A percentile compares a stretch with the other conserved stretches of the same genome.
Evolutionary conservation across 2,888 invertebrate genomes (phyloP).

Genomic region (Plutella xylostella): DNA sequence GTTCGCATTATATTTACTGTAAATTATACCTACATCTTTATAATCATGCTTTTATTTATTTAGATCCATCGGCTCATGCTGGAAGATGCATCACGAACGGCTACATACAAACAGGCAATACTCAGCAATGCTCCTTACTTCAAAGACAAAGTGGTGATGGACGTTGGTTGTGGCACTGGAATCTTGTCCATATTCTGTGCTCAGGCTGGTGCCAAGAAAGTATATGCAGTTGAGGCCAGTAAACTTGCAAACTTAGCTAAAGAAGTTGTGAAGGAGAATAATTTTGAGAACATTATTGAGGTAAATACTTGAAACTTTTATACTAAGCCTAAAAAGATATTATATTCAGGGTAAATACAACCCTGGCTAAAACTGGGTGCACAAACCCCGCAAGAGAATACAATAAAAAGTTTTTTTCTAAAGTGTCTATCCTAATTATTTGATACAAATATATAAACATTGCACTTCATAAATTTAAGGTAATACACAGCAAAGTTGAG

Average conservation of each 20-base stretch:
- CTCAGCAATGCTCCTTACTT: constrained; percentile 74
- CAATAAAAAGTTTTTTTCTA: background rate
- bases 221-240: constrained; percentile 88
- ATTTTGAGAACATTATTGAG: constrained; percentile 74
- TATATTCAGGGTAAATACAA: no score
- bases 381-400: no score
- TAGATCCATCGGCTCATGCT: constrained; percentile 87
- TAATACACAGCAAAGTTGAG: constrained; percentile 82
- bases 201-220: constrained; percentile 88
- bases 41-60: constrained; percentile 15
- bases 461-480: constrained; percentile 42
- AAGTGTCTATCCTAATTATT: background rate
- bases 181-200: constrained; percentile 92
- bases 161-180: constrained; percentile 89
- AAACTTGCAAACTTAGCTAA: constrained; percentile 73
- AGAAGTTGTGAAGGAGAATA: constrained; percentile 78
- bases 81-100: constrained; percentile 79
- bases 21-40: background rate
- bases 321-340: no score
- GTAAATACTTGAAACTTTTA: no score
- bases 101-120: constrained; percentile 86
- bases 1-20: background rate
- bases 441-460: no score
- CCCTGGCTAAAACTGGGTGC: no score
- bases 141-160: constrained; percentile 83